Percentiles rank a stretch among this genome's conserved stretches.
Evolutionary conservation across 2,888 invertebrate species (phyloP).

Genomic region (Eristalinus sepulchralis): DNA sequence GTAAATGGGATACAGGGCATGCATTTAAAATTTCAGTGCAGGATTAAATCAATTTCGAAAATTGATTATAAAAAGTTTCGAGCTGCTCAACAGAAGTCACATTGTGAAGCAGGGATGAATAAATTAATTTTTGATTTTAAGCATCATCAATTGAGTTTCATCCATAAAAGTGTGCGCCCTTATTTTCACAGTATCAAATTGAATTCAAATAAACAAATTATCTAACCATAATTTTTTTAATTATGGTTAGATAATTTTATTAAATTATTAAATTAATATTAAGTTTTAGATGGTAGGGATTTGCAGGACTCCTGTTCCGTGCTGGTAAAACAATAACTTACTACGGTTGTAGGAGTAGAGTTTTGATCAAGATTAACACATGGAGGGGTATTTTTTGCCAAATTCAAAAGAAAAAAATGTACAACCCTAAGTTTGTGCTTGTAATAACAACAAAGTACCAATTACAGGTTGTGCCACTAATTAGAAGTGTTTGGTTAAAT

Average conservation of each 20-base stretch:
- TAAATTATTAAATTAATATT: too few species aligned
- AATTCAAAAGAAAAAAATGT: too few species aligned
- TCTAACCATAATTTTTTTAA: background rate
- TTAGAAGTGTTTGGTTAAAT: too few species aligned
- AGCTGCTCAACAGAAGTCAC: background rate
- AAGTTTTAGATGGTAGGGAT: too few species aligned
- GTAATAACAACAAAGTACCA: too few species aligned
- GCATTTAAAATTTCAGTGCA: slow-evolving; percentile 9
- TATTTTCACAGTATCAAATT: background rate
- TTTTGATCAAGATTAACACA: too few species aligned
- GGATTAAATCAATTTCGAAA: slow-evolving; percentile 52
- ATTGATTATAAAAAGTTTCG: slow-evolving; percentile 39
- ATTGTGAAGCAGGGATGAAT: slow-evolving; percentile 18
- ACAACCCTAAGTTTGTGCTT: too few species aligned
- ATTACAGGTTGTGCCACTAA: too few species aligned
- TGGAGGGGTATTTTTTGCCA: too few species aligned
- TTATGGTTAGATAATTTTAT: background rate
- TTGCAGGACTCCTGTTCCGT: too few species aligned
- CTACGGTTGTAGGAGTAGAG: too few species aligned
- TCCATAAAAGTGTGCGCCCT: background rate
- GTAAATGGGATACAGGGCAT: slow-evolving; percentile 24
- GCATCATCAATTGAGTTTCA: background rate
- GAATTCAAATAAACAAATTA: background rate
- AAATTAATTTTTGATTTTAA: slow-evolving; percentile 32
- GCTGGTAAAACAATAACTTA: too few species aligned